Evolutionary conservation across 2,797 vertebrate species (phyloP), one percentile per base, ranked within the genome.

Genomic region (Dicrostonyx torquatus): DNA sequence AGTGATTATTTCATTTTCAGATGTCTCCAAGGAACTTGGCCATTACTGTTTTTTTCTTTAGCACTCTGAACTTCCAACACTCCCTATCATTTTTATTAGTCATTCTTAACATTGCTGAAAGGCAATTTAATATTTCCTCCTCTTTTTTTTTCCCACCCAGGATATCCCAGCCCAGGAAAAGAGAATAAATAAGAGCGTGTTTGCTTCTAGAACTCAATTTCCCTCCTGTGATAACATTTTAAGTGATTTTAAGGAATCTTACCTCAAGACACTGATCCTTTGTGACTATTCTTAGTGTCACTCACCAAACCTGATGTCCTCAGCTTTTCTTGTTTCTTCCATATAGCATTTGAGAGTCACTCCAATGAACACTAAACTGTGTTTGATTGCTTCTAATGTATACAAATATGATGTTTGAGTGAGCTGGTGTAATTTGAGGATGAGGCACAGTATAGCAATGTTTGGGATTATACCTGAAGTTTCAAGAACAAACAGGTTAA

Each of bases 1-100:
- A 75, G 62, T 94, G 43, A 87, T 85, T 93, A 84, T 97, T 94
- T 97, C 72, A 96, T 96, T 96, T 96, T 93, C 80, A 94, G 37
- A 66, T 94, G 62, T n/a, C 73, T 93, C 76, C 72, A 88, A 89
- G 70, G 78, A 94, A 90, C 45, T 73, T 62, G 75, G 40, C 22
- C 34, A 73, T 90, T 83, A 76, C 64, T 93, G 31, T 77, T 50
- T 50, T 50, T n/a, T 95, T 85, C 45, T 89, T 58, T 5, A 79
- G 78, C 40, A 55, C 31, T 87, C 68, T 76, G 55, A 75, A 40
- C 86, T 97, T 94, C 60, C 0, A 80, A 75, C 53, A 93, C 31
- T 91, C 40, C 0, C 37, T 11, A 14, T 77, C 20, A 73, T 92
- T 94, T 93, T 94, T 96, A 82, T 84, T 94, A 96, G 72, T 85